Base-by-base conservation (phyloP, 2,888 invertebrate genomes). In the Chrysolina haemoptera region DNA sequence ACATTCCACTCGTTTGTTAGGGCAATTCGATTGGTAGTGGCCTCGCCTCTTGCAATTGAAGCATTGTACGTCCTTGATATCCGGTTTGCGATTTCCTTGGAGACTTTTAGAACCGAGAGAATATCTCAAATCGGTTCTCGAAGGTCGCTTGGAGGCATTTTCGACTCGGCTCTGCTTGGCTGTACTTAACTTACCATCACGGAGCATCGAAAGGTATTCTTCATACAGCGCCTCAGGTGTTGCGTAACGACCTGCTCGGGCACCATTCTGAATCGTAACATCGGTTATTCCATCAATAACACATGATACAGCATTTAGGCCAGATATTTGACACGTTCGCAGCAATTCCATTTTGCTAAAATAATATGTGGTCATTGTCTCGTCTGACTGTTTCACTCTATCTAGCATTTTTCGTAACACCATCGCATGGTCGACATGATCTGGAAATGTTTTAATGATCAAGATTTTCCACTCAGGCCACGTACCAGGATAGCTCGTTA, bases 391-490 rank as follows among this genome's bases (percentile, higher is more conserved):
- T 76, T 22, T 80, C 50, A 20, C 68, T 62, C 10, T 76, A 55
- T 73, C 72, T 43, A 73, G 40, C 27, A 79, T 50, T 3, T 27
- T 27, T 27, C 27, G 27, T 27, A 27, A 27, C 27, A 55, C 46
- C n/a, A 20, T 63, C 1, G 76, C 76, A 62, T 68, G 79, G 62
- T 79, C 79, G 11, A 66, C 50, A 68, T 77, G 72, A 22, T 79
- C 74, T 6, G 78, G 76, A 63, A 81, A 79, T 8, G 80, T 68
- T 70, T 72, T 80, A 0, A 27, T 62, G 12, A 80, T 65, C 16
- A 79, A 11, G 11, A 11, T 27, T 46, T 79, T 80, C 79, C 76
- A 80, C 22, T 79, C 79, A 5, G 4, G 12, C 80, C 81, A 81
- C 4, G 79, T 74, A 68, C 70, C 62, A 22, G 75, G 53, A 35